Evolutionary conservation across 2,113 vertebrate species (phyloP).

Genomic region (Isichthys henryi): DNA sequence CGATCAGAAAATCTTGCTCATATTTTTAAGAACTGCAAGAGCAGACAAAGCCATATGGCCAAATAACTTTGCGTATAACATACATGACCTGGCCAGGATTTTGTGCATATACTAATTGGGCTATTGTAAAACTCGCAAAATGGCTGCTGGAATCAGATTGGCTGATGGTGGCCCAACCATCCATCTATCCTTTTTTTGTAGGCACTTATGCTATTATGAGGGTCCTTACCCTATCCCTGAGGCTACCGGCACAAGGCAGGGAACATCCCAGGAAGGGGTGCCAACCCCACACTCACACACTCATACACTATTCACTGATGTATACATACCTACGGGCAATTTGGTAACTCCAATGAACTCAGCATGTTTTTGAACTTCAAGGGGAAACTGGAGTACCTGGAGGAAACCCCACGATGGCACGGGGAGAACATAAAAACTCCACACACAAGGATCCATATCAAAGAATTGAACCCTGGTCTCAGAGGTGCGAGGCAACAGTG

Average conservation of each 20-base stretch:
- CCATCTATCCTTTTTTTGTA: not conserved
- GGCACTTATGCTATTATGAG: not conserved
- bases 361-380: not conserved
- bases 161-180: not conserved
- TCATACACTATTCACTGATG: not conserved
- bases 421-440: not conserved
- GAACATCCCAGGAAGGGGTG: not conserved
- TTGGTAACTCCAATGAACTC: not conserved
- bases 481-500: not conserved
- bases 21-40: not conserved
- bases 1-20: not conserved
- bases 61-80: not conserved
- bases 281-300: not conserved
- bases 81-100: not conserved
- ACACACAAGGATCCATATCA: not conserved
- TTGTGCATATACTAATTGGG: not conserved
- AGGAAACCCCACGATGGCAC: not conserved
- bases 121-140: not conserved
- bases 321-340: not conserved
- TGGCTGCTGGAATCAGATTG: not conserved
- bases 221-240: no score
- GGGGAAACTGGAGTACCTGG: not conserved
- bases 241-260: not conserved
- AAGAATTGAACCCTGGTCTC: not conserved
- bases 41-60: not conserved